Evolutionary conservation across 2,113 vertebrate species (phyloP), one percentile per base, ranked within the genome.

Genomic region (Pithys albifrons): DNA sequence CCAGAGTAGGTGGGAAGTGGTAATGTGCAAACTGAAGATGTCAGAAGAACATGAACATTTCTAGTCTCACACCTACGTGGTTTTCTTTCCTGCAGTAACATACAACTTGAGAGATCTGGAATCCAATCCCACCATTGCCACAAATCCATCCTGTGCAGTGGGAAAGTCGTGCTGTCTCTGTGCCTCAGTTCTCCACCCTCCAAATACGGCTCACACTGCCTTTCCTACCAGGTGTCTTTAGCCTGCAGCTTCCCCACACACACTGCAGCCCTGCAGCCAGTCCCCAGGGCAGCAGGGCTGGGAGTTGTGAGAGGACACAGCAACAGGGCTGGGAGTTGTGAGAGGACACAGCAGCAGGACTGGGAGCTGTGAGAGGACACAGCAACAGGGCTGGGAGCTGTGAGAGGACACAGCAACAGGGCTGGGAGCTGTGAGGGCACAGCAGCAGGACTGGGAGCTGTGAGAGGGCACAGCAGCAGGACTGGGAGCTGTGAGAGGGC

Each of bases 1-100:
- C 82, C 7, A 24, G 67, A 62, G 95, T 92, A 86, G 93, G 95
- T 81, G 93, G 95, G 35, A 93, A 94, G 90, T 58, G 90, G 67
- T 83, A 86, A 96, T 17, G 71, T 84, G 90, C 75, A 75, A 95
- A 92, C 59, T 91, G 80, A 95, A 91, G 77, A 94, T 52, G 94
- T 95, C 91, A 96, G 84, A 91, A 90, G 45, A 96, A 95, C 59
- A 80, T 6, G 85, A 94, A 77, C 88, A 55, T 85, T 93, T 96
- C 89, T 94, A 35, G 83, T 74, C 85, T 95, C 72, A 92, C 88
- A 77, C 95, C 95, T 93, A 95, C 85, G 0, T 51, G 35, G 31
- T 96, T 95, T 96, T 91, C 92, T 96, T 96, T 96, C 94, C 90
- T 67, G 83, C 64, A 88, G 65, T 87, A 95, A 87, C 1, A 0